Percentiles rank a stretch among this genome's conserved stretches.
These are phyloP conservation scores for Babylonia areolata DNA, from an alignment of 1,140 invertebrate genomes.

Conservation along the genomic window DNA sequence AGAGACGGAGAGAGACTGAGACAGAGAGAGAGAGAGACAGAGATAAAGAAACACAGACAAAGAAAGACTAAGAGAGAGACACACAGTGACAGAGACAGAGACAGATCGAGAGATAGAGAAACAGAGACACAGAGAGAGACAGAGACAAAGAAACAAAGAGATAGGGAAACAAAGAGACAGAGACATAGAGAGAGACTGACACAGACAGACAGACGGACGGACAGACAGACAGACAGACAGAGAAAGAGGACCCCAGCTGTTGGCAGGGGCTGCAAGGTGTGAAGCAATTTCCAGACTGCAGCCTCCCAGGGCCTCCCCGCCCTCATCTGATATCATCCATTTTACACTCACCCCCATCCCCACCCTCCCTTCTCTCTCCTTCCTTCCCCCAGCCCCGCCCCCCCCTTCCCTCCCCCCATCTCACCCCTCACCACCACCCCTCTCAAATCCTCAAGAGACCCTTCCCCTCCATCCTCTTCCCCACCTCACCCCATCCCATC, in stretches of 20 bases:
- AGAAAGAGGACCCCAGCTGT: slow-evolving; percentile 36
- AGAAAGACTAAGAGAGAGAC: neutral
- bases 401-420: no score
- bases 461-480: no score
- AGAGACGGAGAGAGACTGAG: neutral
- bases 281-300: slow-evolving; percentile 48
- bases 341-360: slow-evolving; percentile 24
- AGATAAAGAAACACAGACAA: neutral
- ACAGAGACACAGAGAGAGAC: slow-evolving; percentile 9
- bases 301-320: slow-evolving; percentile 39
- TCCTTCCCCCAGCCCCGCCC: no score
- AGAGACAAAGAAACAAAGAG: slow-evolving; percentile 4
- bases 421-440: no score
- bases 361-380: neutral
- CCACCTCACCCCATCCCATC: no score
- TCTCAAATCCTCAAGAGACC: no score
- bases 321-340: slow-evolving; percentile 41
- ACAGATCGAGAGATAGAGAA: neutral
- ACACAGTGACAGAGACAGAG: slow-evolving; percentile 9
- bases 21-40: neutral
- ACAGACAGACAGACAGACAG: neutral
- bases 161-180: neutral
- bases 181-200: neutral
- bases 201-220: no score
- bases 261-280: slow-evolving; percentile 41